phyloP scores from a whole-genome alignment of 37 sponge, comb jelly and placozoan species.

The Aplysina aerophoba region DNA sequence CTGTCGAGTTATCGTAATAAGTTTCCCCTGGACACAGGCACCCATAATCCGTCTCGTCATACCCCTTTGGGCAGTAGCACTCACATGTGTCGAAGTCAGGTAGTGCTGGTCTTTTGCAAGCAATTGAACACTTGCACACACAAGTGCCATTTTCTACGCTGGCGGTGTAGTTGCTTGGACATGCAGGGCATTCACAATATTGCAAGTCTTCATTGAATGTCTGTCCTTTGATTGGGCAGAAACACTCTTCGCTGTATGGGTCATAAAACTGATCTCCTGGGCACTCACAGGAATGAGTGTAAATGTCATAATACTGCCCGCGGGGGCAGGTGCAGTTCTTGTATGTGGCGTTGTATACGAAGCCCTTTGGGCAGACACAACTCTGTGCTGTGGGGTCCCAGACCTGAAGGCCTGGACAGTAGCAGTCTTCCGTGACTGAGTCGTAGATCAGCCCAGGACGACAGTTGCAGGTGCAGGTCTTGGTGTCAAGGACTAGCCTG shows the following conservation, averaged over 20 bases:
- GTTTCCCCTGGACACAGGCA: conserved; percentile 10
- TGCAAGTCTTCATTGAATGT: not conserved
- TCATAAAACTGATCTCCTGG: conserved; percentile 28
- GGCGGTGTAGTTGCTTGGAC: not conserved
- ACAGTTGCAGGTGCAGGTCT: too few species aligned
- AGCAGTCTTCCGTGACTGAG: not conserved
- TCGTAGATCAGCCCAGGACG: not conserved
- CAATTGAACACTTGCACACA: not conserved
- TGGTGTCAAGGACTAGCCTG: too few species aligned
- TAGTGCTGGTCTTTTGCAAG: not conserved
- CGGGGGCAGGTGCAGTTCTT: conserved; percentile 14
- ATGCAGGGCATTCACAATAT: not conserved
- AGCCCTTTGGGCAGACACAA: conserved; percentile 24
- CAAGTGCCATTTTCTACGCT: not conserved
- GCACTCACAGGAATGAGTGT: not conserved
- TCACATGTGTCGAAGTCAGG: not conserved
- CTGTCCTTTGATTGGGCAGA: conserved; percentile 6
- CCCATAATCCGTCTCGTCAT: not conserved
- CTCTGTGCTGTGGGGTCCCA: not conserved
- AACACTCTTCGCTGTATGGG: not conserved
- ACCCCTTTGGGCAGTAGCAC: not conserved
- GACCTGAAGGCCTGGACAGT: conserved; percentile 7
- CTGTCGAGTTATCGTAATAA: not conserved
- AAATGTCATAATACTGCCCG: not conserved
- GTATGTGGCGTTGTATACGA: not conserved